Evolutionary conservation across 92 coral and sea anemone species (phyloP), one percentile per base, ranked within the genome.

Genomic region (Epizoanthus stellaris): DNA sequence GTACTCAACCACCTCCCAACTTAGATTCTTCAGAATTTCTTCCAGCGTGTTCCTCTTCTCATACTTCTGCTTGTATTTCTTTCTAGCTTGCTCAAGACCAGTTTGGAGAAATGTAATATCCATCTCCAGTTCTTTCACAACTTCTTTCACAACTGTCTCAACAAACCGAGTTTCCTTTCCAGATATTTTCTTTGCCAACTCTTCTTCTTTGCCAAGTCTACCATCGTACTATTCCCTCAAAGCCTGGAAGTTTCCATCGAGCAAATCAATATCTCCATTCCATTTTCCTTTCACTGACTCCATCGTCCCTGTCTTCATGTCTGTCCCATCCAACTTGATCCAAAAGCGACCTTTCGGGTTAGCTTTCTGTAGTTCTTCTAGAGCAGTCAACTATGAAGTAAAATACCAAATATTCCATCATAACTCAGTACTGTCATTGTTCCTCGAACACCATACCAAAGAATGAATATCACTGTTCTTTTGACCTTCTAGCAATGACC

Each of bases 1-100:
- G n/a, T 20, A 56, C 63, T 82, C 86, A 7, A 82, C 66, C 25
- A 82, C 65, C 53, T 82, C 86, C 86, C 86, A 82, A n/a, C 67
- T 69, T 45, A 82, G 53, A 12, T 63, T 47, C 68, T 82, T 82
- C 17, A 82, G 39, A 20, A 43, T 42, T 23, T 68, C 86, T 8
- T 69, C 71, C 20, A 59, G 59, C 9, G 77, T 82, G 56, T 25
- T 82, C n/a, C 61, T 66, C 6, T 38, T 9, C 1, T 69, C 61
- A 23, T 45, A 82, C 66, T 69, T 82, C 1, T 34, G 7, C 43
- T 61, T 82, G 67, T 82, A 82, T 4, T 54, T 67, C n/a, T 16
- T 66, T 47, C 74, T 61, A 1, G 76, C 86, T 59, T 82, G 40
- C 52, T 49, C 10, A n/a, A 69, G 57, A 23, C 86, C 86, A 20